Base-by-base conservation (phyloP, 2,888 invertebrate species). In the Sinopyrophorus schimmeli region DNA sequence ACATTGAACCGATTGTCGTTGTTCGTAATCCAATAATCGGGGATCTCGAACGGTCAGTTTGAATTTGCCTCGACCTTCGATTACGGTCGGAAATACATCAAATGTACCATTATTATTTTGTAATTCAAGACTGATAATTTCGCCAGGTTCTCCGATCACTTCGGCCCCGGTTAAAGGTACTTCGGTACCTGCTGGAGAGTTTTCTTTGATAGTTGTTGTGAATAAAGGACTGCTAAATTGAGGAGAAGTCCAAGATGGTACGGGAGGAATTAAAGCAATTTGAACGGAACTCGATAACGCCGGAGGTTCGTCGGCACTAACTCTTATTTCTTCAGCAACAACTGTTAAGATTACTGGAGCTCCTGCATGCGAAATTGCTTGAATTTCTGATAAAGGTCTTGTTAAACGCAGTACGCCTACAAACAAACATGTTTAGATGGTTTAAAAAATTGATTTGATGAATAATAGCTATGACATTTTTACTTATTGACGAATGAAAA, bases 51-150 rank as follows among this genome's bases (percentile, higher is more conserved):
- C 91, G 67, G 84, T 83, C 54, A 97, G 83, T 38, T 87, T 79
- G 67, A 94, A 94, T 60, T 83, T 84, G 1, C 86, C 82, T 53
- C 82, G 81, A 48, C 88, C 82, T 68, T 91, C 89, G 0, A 88
- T 88, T 1, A 90, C 88, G 18, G 84, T 83, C 1, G 95, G 95
- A 3, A 82, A 80, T 44, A 96, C 85, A 70, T 92, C 92, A 67
- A 96, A 96, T 2, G 91, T 91, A 20, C 87, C 90, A 69, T 91
- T 91, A 69, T 90, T 90, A 48, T 86, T 87, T 7, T 83, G 78
- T 55, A 93, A 72, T 21, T 83, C 81, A 17, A 93, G 74, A 0
- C 89, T 84, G 67, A 92, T 90, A 4, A 91, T 86, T 3, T 90
- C 90, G 1, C 72, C 72, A 9, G 68, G 67, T 53, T 69, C 66